Evolutionary conservation across 2,888 invertebrate species (phyloP).

Genomic region (Netelia melanura): DNA sequence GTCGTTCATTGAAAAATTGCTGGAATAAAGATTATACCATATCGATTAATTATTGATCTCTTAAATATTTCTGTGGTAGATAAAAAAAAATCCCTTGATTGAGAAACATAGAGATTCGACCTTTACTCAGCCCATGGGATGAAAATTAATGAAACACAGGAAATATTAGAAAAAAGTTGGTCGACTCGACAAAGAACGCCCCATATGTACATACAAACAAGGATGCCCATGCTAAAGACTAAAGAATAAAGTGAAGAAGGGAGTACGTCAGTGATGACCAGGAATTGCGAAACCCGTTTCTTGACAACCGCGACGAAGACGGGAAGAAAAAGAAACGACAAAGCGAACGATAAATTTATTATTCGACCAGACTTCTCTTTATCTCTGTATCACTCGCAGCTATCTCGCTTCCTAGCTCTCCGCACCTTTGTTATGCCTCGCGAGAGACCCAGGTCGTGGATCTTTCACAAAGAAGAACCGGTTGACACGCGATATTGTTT

Average conservation of each 20-base stretch:
- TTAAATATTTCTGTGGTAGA: too few species aligned
- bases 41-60: too few species aligned
- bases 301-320: background rate
- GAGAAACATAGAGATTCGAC: too few species aligned
- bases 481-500: slow-evolving; percentile 17
- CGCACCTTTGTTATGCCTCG: slow-evolving; percentile 30
- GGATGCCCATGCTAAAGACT: slow-evolving; percentile 2
- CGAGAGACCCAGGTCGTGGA: slow-evolving; percentile 60
- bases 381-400: slow-evolving; percentile 47
- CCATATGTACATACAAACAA: background rate
- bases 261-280: slow-evolving; percentile 42
- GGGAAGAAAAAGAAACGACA: slow-evolving; percentile 3
- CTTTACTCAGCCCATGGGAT: too few species aligned
- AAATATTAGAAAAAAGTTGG: too few species aligned
- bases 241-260: slow-evolving; percentile 31
- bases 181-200: too few species aligned
- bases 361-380: slow-evolving; percentile 54
- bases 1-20: too few species aligned
- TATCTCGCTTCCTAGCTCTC: slow-evolving; percentile 13
- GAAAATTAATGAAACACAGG: too few species aligned
- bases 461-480: slow-evolving; percentile 53
- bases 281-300: slow-evolving; percentile 48
- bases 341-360: slow-evolving; percentile 43
- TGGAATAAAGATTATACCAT: too few species aligned
- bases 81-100: too few species aligned